Evolutionary conservation across 92 coral and sea anemone genomes (phyloP), one percentile per base, ranked within the genome.

Genomic region (Muricea muricata): DNA sequence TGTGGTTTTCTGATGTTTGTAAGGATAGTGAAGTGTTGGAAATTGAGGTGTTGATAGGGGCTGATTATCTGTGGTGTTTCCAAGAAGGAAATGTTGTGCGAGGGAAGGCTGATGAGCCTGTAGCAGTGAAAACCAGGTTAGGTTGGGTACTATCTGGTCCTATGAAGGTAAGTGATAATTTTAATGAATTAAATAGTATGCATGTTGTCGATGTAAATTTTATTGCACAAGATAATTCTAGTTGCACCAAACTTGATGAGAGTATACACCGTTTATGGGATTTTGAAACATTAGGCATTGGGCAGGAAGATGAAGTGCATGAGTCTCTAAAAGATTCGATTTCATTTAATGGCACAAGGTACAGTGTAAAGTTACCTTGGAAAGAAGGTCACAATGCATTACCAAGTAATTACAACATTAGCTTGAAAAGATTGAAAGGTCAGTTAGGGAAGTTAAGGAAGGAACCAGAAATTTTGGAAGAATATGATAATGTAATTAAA

Each of bases 251-350:
- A 20, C 4, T 60, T 15, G 79, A 65, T 28, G 26, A 39, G 9
- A 11, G 39, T 10, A 2, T 81, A 1, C 21, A 6, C 6, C 23
- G 50, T 57, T 58, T 87, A 6, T 82, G 87, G 91, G 77, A 82
- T 55, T 81, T 56, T 23, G 91, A 82, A 9, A 83, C 65, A 52
- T 23, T 87, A 47, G 87, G 90, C 26, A 72, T 87, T 30, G 17
- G 90, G 52, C 25, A 55, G 73, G 63, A 35, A 39, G 85, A 71
- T 72, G 57, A 57, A 23, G 87, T 81, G 24, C 82, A 81, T 17
- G 82, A 81, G 54, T 31, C 48, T 0, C 74, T 84, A 12, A 34
- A 14, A 29, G 88, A 84, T 35, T 54, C 72, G 11, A 77, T 76
- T 47, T 25, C 10, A 20, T 84, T 76, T 45, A 84, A 30, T 39